phyloP scores from a whole-genome alignment of 2,113 vertebrate species.

The Phalacrocorax brasilianus region DNA sequence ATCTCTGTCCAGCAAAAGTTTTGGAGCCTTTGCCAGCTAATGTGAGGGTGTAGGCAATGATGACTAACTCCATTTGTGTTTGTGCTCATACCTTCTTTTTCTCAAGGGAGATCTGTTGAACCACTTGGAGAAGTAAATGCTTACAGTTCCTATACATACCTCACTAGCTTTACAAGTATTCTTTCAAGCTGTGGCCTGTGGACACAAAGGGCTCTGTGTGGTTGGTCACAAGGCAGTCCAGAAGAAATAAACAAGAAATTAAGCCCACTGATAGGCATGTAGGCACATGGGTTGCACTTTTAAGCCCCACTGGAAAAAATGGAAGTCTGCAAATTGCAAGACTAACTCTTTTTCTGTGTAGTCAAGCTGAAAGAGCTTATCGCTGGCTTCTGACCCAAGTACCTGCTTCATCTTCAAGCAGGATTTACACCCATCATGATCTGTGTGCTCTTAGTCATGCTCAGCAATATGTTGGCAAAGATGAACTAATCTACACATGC shows the following conservation, averaged over 20 bases:
- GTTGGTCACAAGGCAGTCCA: not conserved
- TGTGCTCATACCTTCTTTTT: not conserved
- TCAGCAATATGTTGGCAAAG: not conserved
- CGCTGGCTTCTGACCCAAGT: not conserved
- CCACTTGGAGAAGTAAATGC: not conserved
- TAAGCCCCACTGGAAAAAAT: not conserved
- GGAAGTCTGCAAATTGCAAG: not conserved
- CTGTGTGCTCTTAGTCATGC: not conserved
- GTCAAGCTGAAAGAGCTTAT: not conserved
- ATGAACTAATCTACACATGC: not conserved
- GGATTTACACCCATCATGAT: not conserved
- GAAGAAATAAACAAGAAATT: not conserved
- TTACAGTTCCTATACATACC: not conserved
- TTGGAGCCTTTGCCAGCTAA: conserved; percentile 34
- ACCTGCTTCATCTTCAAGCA: not conserved
- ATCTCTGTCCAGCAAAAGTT: conserved; percentile 43
- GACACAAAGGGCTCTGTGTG: not conserved
- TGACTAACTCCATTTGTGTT: not conserved
- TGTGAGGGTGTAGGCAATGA: conserved; percentile 31
- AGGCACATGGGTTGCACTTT: not conserved
- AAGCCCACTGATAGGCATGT: not conserved
- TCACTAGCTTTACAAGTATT: not conserved
- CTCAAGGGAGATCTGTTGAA: not conserved
- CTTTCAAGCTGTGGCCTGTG: not conserved
- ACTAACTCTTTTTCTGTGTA: not conserved